These are phyloP conservation scores for Ispidina picta DNA, from an alignment of 2,797 vertebrate genomes.

Conservation along the genomic window DNA sequence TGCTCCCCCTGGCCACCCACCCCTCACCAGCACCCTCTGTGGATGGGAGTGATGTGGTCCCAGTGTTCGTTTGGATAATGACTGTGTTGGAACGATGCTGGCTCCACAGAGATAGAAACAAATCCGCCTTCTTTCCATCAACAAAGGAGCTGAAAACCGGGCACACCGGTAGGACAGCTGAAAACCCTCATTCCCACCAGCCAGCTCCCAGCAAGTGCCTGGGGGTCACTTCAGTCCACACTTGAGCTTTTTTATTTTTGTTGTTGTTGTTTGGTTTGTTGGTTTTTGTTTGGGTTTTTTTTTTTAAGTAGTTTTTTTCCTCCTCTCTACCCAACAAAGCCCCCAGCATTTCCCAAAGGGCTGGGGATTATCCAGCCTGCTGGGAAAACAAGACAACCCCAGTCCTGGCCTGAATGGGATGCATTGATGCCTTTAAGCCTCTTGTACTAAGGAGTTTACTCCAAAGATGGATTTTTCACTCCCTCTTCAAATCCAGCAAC, in stretches of 20 bases:
- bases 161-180: rapidly evolving
- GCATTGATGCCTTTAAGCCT: slow-evolving; percentile 44
- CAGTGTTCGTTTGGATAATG: rapidly evolving
- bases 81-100: rapidly evolving
- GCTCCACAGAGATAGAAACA: background rate
- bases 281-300: background rate
- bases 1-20: background rate
- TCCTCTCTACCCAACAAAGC: background rate
- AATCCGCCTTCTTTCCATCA: background rate
- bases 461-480: slow-evolving; percentile 6
- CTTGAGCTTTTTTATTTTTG: background rate
- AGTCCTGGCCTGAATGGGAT: background rate
- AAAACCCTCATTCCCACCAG: background rate
- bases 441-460: slow-evolving; percentile 39
- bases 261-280: background rate
- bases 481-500: background rate
- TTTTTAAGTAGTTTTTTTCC: background rate
- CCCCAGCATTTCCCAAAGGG: background rate
- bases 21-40: rapidly evolving
- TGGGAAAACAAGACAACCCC: background rate
- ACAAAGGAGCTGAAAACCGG: background rate
- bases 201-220: background rate
- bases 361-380: background rate
- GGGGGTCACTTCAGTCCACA: background rate
- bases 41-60: background rate